Percentiles rank a stretch among this genome's conserved stretches.
These are phyloP conservation scores for Lottia scabra DNA, from an alignment of 2,888 invertebrate genomes.

Conservation along the genomic window DNA sequence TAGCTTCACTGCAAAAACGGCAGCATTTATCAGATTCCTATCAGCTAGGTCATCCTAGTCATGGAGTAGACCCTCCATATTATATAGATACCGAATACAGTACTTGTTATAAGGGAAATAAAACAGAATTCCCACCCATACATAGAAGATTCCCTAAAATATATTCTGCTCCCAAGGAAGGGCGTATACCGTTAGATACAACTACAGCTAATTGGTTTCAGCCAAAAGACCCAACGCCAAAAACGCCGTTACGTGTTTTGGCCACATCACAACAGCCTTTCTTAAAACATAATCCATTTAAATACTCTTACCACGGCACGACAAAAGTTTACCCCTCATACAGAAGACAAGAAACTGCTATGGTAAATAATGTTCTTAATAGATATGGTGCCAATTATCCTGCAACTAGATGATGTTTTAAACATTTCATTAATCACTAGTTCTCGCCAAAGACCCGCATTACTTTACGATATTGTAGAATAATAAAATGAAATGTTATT, in stretches of 20 bases:
- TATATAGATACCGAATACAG: conserved; percentile 48
- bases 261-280: conserved; percentile 62
- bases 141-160: conserved; percentile 49
- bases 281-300: conserved; percentile 56
- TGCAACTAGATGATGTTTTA: no score
- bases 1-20: conserved; percentile 39
- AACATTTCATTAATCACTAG: no score
- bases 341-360: conserved; percentile 35
- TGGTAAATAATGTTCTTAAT: conserved; percentile 27
- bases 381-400: conserved; percentile 27
- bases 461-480: no score
- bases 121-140: conserved; percentile 38
- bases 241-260: conserved; percentile 53
- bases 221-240: conserved; percentile 35
- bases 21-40: conserved; percentile 53
- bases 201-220: conserved; percentile 48
- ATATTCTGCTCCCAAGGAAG: conserved; percentile 39
- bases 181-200: conserved; percentile 41
- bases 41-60: conserved; percentile 51
- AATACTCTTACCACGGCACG: conserved; percentile 58
- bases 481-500: no score
- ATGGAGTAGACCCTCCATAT: conserved; percentile 33
- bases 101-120: conserved; percentile 41
- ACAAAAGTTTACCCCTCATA: conserved; percentile 59
- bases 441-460: no score